Conservation (phyloP, 2,888 invertebrate species). For the Eledona agricola region DNA sequence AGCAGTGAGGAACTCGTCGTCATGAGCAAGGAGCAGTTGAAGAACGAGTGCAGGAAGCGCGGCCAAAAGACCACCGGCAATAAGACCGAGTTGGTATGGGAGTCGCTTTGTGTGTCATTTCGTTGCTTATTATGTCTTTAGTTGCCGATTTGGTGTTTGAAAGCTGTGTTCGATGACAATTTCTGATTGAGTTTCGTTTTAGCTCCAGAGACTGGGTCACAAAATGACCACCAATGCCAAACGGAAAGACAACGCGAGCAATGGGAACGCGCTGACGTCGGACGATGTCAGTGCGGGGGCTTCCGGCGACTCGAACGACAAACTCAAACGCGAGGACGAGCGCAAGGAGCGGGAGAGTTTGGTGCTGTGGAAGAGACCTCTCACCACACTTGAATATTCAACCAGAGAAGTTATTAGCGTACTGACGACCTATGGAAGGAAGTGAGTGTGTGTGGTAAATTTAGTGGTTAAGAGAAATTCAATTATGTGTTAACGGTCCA, state of each 20-base stretch:
- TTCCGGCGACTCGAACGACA: conserved; percentile 40
- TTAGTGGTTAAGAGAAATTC: not conserved
- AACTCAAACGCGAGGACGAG: conserved; percentile 60
- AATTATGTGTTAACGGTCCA: conserved; percentile 4
- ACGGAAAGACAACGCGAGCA: conserved; percentile 50
- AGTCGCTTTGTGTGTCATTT: conserved; percentile 6
- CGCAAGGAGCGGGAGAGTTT: conserved; percentile 70
- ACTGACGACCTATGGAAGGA: conserved; percentile 67
- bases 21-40: conserved; percentile 75
- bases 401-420: conserved; percentile 75
- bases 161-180: not conserved
- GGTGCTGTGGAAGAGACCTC: conserved; percentile 84
- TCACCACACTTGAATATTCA: conserved; percentile 83
- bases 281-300: conserved; percentile 29
- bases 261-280: conserved; percentile 44
- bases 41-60: conserved; percentile 73
- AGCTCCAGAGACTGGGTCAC: conserved; percentile 73
- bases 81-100: conserved; percentile 75
- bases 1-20: conserved; percentile 63
- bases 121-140: conserved; percentile 1
- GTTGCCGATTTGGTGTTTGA: conserved; percentile 12
- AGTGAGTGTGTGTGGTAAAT: conserved; percentile 61
- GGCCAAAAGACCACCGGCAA: conserved; percentile 75
- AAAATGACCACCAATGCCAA: conserved; percentile 67
- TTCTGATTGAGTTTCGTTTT: conserved; percentile 31